Percentiles rank a stretch among this genome's conserved stretches.
Evolutionary conservation across 2,888 invertebrate genomes (phyloP).

Genomic region (Junonia oenone): DNA sequence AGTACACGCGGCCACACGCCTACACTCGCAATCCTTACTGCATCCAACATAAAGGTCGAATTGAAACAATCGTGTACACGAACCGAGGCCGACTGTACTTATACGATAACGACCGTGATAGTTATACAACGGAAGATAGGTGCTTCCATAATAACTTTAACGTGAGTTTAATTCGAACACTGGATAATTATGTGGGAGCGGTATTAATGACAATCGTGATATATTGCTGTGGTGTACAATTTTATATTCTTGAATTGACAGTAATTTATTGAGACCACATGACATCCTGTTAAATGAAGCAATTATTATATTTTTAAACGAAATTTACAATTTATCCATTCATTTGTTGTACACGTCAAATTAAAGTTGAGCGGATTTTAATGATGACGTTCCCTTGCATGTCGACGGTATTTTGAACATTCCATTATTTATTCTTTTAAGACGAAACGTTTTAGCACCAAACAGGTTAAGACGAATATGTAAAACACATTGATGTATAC

Average conservation of each 20-base stretch:
- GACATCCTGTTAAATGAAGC: conserved; percentile 30
- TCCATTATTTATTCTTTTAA: conserved; percentile 62
- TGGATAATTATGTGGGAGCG: conserved; percentile 38
- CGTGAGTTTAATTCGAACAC: conserved; percentile 53
- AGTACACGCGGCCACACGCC: not conserved
- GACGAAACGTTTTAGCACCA: conserved; percentile 50
- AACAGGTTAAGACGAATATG: conserved; percentile 64
- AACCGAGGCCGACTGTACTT: conserved; percentile 27
- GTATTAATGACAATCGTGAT: conserved; percentile 41
- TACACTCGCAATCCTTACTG: not conserved
- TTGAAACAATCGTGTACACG: conserved; percentile 1
- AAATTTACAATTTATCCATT: conserved; percentile 21
- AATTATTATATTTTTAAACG: conserved; percentile 29
- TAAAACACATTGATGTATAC: conserved; percentile 53
- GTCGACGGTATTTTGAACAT: conserved; percentile 51
- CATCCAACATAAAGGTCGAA: conserved; percentile 6
- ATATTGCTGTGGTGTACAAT: conserved; percentile 35
- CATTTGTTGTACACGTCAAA: conserved; percentile 23
- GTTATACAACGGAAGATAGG: conserved; percentile 50
- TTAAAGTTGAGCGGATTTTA: conserved; percentile 9
- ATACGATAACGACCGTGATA: conserved; percentile 49
- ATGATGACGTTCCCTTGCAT: not conserved
- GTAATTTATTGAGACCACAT: conserved; percentile 31
- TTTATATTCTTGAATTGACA: conserved; percentile 33
- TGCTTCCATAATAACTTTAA: conserved; percentile 55